Conservation (phyloP, 2,797 vertebrate genomes). For the Tokudaia muenninki region DNA sequence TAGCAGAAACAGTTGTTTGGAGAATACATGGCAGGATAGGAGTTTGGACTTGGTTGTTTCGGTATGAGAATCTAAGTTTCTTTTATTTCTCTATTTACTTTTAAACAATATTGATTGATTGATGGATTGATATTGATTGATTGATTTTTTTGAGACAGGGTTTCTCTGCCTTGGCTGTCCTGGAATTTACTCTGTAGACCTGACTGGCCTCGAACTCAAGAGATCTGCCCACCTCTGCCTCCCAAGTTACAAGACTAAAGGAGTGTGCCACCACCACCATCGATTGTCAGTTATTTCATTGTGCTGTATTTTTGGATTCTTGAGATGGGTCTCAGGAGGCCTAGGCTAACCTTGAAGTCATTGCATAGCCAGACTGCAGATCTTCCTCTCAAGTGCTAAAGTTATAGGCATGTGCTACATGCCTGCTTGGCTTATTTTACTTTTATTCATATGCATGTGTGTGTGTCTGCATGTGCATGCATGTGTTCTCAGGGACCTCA, state of each 20-base stretch:
- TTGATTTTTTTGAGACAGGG: background rate
- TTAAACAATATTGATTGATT: background rate
- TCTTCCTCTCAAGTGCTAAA: background rate
- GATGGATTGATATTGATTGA: no score
- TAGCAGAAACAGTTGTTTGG: background rate
- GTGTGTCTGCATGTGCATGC: background rate
- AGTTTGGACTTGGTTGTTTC: constrained; percentile 43
- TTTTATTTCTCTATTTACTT: background rate
- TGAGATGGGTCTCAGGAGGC: background rate
- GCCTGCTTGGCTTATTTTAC: background rate
- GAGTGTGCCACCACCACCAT: background rate
- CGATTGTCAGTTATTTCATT: background rate
- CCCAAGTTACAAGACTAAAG: background rate
- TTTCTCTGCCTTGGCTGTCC: background rate
- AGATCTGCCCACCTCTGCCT: background rate
- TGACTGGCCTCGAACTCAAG: background rate
- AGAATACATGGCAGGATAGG: background rate
- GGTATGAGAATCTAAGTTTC: background rate
- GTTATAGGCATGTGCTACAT: background rate
- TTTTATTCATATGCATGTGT: background rate
- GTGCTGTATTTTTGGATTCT: background rate
- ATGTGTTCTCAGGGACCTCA: background rate
- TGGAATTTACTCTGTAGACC: background rate
- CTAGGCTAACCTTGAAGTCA: background rate
- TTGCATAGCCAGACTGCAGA: background rate